Conservation (phyloP, 2,113 vertebrate genomes). For the Pseudonaja textilis region DNA sequence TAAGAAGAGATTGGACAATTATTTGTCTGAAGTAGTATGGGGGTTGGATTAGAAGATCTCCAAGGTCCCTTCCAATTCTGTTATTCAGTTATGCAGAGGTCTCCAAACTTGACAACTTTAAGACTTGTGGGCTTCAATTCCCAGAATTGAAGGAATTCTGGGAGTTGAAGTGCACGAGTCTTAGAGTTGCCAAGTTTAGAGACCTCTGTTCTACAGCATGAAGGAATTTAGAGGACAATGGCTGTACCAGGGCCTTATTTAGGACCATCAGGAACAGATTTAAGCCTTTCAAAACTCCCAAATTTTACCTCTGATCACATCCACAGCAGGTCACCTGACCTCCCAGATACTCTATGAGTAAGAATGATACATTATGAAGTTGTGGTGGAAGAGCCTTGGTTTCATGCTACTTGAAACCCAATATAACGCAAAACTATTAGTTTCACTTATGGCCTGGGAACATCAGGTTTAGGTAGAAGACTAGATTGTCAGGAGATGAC, state of each 20-base stretch:
- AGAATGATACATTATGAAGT: neutral
- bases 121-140: too few relatives aligned
- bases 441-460: neutral
- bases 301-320: neutral
- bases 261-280: neutral
- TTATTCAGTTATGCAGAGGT: neutral
- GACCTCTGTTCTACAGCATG: neutral
- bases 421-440: neutral
- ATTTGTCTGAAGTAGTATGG: neutral
- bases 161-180: too few relatives aligned
- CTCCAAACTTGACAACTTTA: too few relatives aligned
- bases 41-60: neutral
- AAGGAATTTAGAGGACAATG: neutral
- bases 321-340: neutral
- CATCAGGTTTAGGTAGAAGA: neutral
- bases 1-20: neutral
- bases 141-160: too few relatives aligned
- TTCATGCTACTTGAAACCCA: neutral
- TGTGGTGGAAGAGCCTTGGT: neutral
- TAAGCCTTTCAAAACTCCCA: neutral
- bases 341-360: neutral
- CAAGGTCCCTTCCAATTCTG: neutral
- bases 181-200: too few relatives aligned
- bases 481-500: neutral
- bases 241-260: neutral